Base-by-base conservation (phyloP, 2,888 invertebrate genomes). In the Hedychridium roseum region DNA sequence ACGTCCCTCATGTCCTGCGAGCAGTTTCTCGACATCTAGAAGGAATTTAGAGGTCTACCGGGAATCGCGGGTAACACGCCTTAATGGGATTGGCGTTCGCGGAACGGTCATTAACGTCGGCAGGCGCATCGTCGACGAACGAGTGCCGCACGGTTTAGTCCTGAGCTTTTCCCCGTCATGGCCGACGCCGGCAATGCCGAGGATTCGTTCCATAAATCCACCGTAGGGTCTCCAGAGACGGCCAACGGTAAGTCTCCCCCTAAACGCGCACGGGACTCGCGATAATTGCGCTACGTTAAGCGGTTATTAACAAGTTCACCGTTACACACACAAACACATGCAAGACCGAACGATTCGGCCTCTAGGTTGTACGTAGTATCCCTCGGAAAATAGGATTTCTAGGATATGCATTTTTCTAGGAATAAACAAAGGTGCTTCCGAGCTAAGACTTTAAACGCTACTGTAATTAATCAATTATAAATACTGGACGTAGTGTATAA, bases 31-130 rank as follows among this genome's bases (percentile, higher is more conserved):
- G 46, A 57, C 59, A 54, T 44, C 42, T 53, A 55, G 54, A 47
- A 67, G 63, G 60, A 71, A 67, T 71, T 73, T 71, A 68, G 60
- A 65, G 64, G 62, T 59, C 66, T 62, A 54, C 50, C 31, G 64
- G 63, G 68, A 68, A 70, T 70, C 59, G 57, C 53, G 58, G 42
- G 55, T 58, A 61, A 59, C 64, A 51, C 59, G 54, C 61, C 60
- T 63, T 68, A 68, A 71, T 70, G 66, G 71, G 66, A 71, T 72
- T 65, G 68, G 43, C 49, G 52, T 64, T 70, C 63, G 55, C 56
- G 48, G 61, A 67, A 68, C 57, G 60, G 67, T 66, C 68, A 69
- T 70, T 62, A 66, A 61, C 57, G 60, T 51, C 51, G 52, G 50
- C 54, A 50, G 54, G 43, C 31, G 46, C 53, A 44, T 45, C 44